Conservation (phyloP, 2,797 vertebrate species). For the Sarcophilus harrisii region DNA sequence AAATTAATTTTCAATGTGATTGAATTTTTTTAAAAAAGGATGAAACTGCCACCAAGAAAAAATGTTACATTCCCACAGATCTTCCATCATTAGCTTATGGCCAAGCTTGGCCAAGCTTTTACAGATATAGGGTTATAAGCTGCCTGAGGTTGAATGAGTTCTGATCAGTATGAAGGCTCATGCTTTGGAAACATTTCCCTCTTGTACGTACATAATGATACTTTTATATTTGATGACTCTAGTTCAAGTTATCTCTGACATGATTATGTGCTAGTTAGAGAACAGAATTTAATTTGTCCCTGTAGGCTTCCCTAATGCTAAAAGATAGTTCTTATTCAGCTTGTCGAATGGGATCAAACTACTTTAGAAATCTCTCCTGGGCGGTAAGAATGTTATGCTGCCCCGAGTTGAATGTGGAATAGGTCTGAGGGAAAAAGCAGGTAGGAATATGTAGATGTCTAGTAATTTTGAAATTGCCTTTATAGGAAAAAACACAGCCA, state of each 20-base stretch:
- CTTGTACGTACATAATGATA: constrained; percentile 16
- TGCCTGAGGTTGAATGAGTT: constrained; percentile 9
- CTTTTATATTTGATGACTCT: constrained; percentile 33
- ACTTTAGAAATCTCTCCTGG: constrained; percentile 1
- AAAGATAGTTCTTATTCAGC: constrained; percentile 33
- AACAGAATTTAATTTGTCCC: constrained; percentile 54
- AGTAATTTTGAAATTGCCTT: not conserved
- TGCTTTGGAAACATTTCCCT: constrained; percentile 37
- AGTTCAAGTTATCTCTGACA: constrained; percentile 40
- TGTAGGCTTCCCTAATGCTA: constrained; percentile 42
- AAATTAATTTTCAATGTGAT: not conserved
- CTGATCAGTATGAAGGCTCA: not conserved
- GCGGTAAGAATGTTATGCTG: not conserved
- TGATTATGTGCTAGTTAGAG: constrained; percentile 38
- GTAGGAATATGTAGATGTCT: not conserved
- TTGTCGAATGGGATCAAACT: constrained; percentile 22
- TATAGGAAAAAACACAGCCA: not conserved
- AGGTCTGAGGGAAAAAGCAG: not conserved
- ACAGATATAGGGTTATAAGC: not conserved
- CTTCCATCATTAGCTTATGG: not conserved
- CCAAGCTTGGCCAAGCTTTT: not conserved
- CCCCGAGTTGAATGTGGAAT: constrained; percentile 1
- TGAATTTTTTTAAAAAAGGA: not conserved
- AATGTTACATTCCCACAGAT: not conserved
- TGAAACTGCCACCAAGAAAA: not conserved